These are phyloP conservation scores for Matsumyia berberina DNA, from an alignment of 2,888 invertebrate genomes.

Conservation along the genomic window DNA sequence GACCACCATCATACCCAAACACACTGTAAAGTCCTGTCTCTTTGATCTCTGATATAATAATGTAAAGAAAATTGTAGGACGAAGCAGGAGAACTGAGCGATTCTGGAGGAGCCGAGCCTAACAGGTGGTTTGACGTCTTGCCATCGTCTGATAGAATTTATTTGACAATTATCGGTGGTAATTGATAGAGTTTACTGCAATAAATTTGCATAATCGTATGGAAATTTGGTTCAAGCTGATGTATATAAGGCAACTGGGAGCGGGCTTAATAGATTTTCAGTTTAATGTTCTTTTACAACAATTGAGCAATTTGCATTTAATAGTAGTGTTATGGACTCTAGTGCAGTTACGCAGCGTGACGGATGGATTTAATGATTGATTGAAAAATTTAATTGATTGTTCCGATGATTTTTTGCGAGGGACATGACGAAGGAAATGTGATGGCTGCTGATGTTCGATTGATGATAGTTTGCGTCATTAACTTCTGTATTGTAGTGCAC, in stretches of 20 bases:
- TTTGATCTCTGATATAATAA: constrained; percentile 46
- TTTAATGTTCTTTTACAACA: constrained; percentile 11
- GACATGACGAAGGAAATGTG: not conserved
- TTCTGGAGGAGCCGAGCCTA: not conserved
- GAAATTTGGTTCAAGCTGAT: constrained; percentile 25
- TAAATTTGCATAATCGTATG: constrained; percentile 65
- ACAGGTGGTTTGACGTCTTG: constrained; percentile 46
- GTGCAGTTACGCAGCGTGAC: not conserved
- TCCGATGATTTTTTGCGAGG: not conserved
- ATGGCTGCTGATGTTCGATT: not conserved
- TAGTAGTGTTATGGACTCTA: constrained; percentile 15
- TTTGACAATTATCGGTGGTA: constrained; percentile 70
- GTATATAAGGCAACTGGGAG: constrained; percentile 7
- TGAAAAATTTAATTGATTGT: not conserved
- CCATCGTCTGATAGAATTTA: constrained; percentile 52
- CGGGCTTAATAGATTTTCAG: constrained; percentile 38
- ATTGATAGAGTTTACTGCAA: constrained; percentile 66
- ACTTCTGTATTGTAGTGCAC: too few species aligned
- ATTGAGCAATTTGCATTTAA: constrained; percentile 61
- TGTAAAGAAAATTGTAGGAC: constrained; percentile 49
- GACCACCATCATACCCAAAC: not conserved
- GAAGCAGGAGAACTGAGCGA: constrained; percentile 1
- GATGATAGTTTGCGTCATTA: not conserved
- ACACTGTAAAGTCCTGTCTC: not conserved
- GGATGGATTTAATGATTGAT: constrained; percentile 11